Base-by-base conservation (phyloP, 2,888 invertebrate species). In the Pecten maximus region DNA sequence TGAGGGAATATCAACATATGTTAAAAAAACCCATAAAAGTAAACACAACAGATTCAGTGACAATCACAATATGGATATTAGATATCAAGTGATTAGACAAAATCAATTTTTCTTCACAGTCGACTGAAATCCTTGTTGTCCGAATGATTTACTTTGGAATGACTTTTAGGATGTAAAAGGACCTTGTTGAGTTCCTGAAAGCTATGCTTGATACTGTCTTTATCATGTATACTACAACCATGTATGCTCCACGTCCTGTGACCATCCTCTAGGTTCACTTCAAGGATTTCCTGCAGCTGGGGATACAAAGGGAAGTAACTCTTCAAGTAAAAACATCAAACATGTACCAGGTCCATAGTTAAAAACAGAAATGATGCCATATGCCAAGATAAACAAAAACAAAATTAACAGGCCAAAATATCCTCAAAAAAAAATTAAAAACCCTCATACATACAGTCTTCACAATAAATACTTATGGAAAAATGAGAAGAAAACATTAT, bases 131-230 rank as follows among this genome's bases (percentile, higher is more conserved):
- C 74, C 0, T 74, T 74, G 74, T 35, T 74, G 35, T 28, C 28
- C 16, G 74, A 74, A 74, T 74, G 28, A 74, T 74, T 28, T 74
- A 28, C n/a, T 35, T 74, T 74, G 0, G 74, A 74, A 74, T 74
- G 74, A 74, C 8, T 28, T 74, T 16, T 60, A n/a, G 74, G 74
- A 74, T 35, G 74, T 74, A 74, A 35, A 74, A 96, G 91, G 28
- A 94, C 89, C 89, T 93, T 92, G 89, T 95, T 95, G 89, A 94
- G 94, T 48, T 93, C 92, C 35, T 92, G 89, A 92, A 96, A 95
- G 10, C 94, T 95, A 89, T 90, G 91, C 86, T 92, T 88, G 23
- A 95, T 93, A 60, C 94, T 92, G 40, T 93, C 93, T 89, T 93
- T 95, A 90, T 95, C 93, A 8, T 92, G 91, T 2, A 93, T 93